Evolutionary conservation across 2,888 invertebrate genomes (phyloP), one percentile per base, ranked within the genome.

Genomic region (Dolichomitus sp.): DNA sequence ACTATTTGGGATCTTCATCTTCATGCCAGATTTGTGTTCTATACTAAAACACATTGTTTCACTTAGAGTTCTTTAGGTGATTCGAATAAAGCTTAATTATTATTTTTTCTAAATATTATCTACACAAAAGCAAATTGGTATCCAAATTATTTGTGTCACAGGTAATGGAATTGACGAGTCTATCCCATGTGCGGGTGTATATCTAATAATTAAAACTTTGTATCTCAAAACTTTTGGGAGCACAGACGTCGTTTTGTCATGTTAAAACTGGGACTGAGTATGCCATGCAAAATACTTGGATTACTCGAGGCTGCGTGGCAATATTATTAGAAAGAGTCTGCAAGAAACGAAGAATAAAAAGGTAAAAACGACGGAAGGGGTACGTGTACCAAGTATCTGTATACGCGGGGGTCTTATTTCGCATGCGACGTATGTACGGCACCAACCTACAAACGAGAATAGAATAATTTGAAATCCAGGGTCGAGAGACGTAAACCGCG

Each of bases 1-100:
- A 80, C 89, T 89, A 63, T 87, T 93, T 84, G 94, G 94, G 84
- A 94, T 93, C 92, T 93, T 93, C 93, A 94, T 94, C 92, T 92
- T 93, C 92, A 93, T 93, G 85, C 89, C 92, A 89, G 87, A 79
- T 81, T 84, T 79, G 63, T 81, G 50, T 81, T 86, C 80, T 84
- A 65, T 59, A 81, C 84, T 85, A 68, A 69, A 74, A 86, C 72
- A 79, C 79, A 81, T 77, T 33, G 19, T 19, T 42, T 40, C 4
- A 1, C 9, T 54, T 12, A 5, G 9, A 52, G 4, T 9, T 52
- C 11, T 52, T 17, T 37, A 9, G 37, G 33, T 7, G 33, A 6
- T 19, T 9, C 23, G 9, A 27, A 52, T 7, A 52, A 23, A 11
- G 11, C 9, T 23, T 54, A 23, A 54, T 54, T 9, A 4, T 9